phyloP scores from a whole-genome alignment of 2,888 invertebrate genomes.

The Syritta pipiens region DNA sequence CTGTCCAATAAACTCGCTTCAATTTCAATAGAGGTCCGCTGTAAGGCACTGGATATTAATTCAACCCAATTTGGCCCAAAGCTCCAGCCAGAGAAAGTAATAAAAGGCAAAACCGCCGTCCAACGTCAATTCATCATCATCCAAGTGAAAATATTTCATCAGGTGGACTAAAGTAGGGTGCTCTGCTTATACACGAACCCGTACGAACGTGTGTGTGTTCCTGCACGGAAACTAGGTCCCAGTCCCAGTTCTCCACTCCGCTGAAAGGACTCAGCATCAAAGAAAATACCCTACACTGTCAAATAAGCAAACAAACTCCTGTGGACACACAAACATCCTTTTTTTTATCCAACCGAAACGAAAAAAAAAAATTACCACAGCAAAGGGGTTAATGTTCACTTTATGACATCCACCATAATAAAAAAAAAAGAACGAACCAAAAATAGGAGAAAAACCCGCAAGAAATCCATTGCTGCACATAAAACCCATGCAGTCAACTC shows the following conservation, averaged over 20 bases:
- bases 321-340: slow-evolving; percentile 21
- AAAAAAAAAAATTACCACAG: slow-evolving; percentile 39
- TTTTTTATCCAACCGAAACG: no score
- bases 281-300: slow-evolving; percentile 40
- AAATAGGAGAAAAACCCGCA: slow-evolving; percentile 12
- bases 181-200: not conserved
- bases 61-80: not conserved
- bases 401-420: slow-evolving; percentile 49
- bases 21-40: not conserved
- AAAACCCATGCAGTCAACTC: slow-evolving; percentile 67
- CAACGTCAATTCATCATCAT: not conserved
- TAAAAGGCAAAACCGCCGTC: no score
- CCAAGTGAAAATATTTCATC: slow-evolving; percentile 16
- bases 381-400: slow-evolving; percentile 65
- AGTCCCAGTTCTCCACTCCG: slow-evolving; percentile 50
- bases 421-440: slow-evolving; percentile 5
- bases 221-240: slow-evolving; percentile 21
- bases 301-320: slow-evolving; percentile 42
- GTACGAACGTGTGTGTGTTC: slow-evolving; percentile 29
- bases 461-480: slow-evolving; percentile 61
- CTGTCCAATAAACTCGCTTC: no score
- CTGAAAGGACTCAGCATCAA: slow-evolving; percentile 34
- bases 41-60: not conserved
- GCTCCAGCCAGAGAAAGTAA: not conserved
- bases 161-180: slow-evolving; percentile 5